Evolutionary conservation across 92 coral and sea anemone genomes (phyloP).

Genomic region (Paragorgia papillata): DNA sequence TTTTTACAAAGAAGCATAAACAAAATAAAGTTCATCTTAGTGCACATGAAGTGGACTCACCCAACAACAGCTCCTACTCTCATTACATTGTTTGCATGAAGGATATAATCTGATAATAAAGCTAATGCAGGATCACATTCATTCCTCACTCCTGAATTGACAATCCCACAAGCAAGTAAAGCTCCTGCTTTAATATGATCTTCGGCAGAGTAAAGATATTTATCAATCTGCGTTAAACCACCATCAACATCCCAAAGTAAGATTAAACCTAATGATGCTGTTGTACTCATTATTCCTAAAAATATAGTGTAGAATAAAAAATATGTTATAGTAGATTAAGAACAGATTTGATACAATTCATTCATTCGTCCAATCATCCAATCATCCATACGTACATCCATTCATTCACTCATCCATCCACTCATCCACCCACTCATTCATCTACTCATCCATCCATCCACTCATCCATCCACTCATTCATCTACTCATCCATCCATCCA

Average conservation of each 20-base stretch:
- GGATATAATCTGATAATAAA: slow-evolving; percentile 88
- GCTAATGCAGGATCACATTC: slow-evolving; percentile 99
- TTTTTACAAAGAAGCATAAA: no score
- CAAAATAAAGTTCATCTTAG: no score
- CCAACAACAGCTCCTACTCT: slow-evolving; percentile 96
- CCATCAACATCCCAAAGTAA: slow-evolving; percentile 98
- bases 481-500: no score
- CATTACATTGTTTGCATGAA: slow-evolving; percentile 90
- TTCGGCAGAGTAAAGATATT: slow-evolving; percentile 91
- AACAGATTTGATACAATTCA: no score
- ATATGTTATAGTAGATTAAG: no score
- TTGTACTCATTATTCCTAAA: slow-evolving; percentile 97
- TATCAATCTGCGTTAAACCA: slow-evolving; percentile 96
- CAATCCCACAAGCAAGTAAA: slow-evolving; percentile 94
- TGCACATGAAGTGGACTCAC: no score
- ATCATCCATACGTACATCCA: no score
- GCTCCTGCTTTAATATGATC: slow-evolving; percentile 99
- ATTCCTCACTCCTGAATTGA: slow-evolving; percentile 94
- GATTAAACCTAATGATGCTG: slow-evolving; percentile 94
- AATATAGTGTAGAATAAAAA: neutral
- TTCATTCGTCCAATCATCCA: no score
- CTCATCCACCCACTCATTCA: no score
- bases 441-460: no score
- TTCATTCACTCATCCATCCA: no score
- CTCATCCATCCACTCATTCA: no score